Base-by-base conservation (phyloP, 2,113 vertebrate species). In the Vulpes vulpes region DNA sequence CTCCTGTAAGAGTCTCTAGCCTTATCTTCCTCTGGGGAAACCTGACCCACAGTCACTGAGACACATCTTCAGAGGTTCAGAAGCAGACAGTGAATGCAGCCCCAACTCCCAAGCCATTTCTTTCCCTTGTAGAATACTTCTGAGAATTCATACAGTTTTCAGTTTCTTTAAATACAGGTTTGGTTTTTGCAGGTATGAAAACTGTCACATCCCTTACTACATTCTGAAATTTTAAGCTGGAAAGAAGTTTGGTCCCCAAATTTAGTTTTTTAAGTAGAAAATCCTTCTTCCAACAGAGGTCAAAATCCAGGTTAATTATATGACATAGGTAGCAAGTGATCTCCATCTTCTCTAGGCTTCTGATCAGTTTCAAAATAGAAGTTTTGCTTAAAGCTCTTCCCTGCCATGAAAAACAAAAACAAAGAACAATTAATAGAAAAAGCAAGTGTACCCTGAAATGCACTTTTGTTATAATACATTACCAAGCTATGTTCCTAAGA, bases 301-400 rank as follows among this genome's bases (percentile, higher is more conserved):
- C 93, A 97, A 97, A 98, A 80, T 98, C 93, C 96, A 96, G 82
- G 94, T 94, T 87, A 92, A 94, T 88, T 95, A 80, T 55, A 27
- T 59, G 83, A 69, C 79, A 97, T 51, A 93, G 88, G 91, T 94
- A 98, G 94, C 83, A 97, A 91, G 93, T 76, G 71, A 95, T 89
- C 20, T 97, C 97, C 97, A 82, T 98, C 96, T 98, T 98, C 96
- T 97, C 87, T 1, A 16, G 94, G 74, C 74, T 51, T 98, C 98
- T 92, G 97, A 93, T 83, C 83, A 27, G 43, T 96, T 97, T 97
- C 95, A 95, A 57, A 90, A 89, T 83, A 25, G 25, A 35, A 82
- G 11, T 96, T 96, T 95, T 74, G 17, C 91, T 98, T 98, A 99
- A 95, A 98, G 98, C 92, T 98, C 98, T 96, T 98, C 98, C 98